Percentiles rank a stretch among this genome's conserved stretches.
Evolutionary conservation across 2,888 invertebrate species (phyloP).

Genomic region (Teinopalpus imperialis): DNA sequence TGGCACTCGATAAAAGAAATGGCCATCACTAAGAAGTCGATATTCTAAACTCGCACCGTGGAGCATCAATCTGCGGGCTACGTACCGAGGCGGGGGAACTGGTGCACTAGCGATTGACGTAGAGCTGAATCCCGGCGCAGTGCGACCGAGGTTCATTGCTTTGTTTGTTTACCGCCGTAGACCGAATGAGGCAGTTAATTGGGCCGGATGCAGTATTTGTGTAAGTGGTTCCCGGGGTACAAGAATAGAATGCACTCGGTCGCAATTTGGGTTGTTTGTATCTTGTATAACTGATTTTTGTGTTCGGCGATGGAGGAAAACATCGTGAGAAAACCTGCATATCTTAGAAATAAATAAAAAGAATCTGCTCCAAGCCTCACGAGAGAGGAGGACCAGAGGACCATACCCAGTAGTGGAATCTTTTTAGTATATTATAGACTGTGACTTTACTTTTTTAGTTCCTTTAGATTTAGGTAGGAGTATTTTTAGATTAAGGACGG

Average conservation of each 20-base stretch:
- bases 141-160: conserved; percentile 13
- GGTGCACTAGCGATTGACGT: conserved; percentile 31
- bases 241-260: background rate
- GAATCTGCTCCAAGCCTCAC: too few relatives aligned
- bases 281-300: background rate
- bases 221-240: conserved; percentile 17
- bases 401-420: too few relatives aligned
- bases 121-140: conserved; percentile 14
- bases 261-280: too few relatives aligned
- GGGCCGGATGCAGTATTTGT: conserved; percentile 18
- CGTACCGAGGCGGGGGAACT: conserved; percentile 23
- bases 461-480: too few relatives aligned
- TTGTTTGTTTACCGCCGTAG: conserved; percentile 9
- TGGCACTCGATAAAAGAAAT: conserved; percentile 3
- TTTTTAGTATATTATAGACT: too few relatives aligned
- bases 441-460: too few relatives aligned
- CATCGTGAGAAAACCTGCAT: too few relatives aligned
- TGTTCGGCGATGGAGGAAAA: too few relatives aligned
- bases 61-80: conserved; percentile 12
- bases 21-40: conserved; percentile 10
- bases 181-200: conserved; percentile 13
- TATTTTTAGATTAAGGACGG: too few relatives aligned
- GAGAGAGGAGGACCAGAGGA: too few relatives aligned
- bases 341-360: too few relatives aligned
- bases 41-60: conserved; percentile 22